Conservation (phyloP, 2,888 invertebrate species). For the Noctuana brunneofusca region DNA sequence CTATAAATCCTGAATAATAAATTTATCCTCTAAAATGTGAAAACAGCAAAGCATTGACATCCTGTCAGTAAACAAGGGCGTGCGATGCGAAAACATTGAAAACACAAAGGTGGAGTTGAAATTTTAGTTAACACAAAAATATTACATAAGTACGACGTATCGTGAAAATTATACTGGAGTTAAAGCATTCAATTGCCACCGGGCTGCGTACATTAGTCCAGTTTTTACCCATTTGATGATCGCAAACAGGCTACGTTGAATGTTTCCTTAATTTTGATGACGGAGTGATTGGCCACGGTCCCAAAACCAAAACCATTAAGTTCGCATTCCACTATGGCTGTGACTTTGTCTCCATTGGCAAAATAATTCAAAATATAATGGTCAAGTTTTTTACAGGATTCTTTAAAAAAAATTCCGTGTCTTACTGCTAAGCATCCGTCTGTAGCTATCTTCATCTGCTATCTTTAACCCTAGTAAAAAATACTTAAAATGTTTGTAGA, state of each 20-base stretch:
- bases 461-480: too few species aligned
- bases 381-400: too few species aligned
- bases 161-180: conserved; percentile 24
- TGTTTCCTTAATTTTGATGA: conserved; percentile 69
- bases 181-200: conserved; percentile 30
- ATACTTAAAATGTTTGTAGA: too few species aligned
- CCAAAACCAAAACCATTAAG: conserved; percentile 70
- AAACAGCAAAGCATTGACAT: not conserved
- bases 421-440: too few species aligned
- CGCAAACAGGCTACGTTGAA: conserved; percentile 45
- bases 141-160: conserved; percentile 2
- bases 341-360: conserved; percentile 27
- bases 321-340: conserved; percentile 62
- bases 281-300: conserved; percentile 71
- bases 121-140: conserved; percentile 1
- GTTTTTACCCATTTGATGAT: conserved; percentile 28
- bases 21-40: not conserved
- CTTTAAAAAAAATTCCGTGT: too few species aligned
- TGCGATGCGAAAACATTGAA: not conserved
- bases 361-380: too few species aligned
- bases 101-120: conserved; percentile 6
- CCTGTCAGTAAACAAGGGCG: not conserved
- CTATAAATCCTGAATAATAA: too few species aligned
- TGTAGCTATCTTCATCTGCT: too few species aligned
- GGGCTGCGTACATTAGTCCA: conserved; percentile 30